These are phyloP conservation scores for Metacarcinus magister DNA, from an alignment of 2,888 invertebrate genomes.

Conservation along the genomic window DNA sequence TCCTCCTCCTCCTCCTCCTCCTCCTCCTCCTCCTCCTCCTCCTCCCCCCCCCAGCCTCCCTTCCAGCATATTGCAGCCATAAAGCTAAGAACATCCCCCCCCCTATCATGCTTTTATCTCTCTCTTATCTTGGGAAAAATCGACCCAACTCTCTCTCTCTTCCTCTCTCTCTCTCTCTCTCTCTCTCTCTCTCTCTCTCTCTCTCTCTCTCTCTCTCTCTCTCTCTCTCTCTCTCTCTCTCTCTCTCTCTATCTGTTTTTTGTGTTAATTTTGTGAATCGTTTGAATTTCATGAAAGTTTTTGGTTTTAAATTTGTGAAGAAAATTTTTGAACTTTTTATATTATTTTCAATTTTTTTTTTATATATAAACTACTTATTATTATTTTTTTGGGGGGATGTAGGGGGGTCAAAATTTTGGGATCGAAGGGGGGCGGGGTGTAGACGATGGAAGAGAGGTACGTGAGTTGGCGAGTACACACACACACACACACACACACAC, in stretches of 20 bases:
- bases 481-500: too few relatives aligned
- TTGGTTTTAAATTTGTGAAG: neutral
- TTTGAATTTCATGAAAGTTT: neutral
- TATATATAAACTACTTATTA: too few relatives aligned
- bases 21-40: neutral
- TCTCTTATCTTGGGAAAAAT: neutral
- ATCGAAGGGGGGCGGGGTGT: neutral
- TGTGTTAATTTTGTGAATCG: neutral
- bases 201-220: slow-evolving; percentile 64
- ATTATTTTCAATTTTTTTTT: neutral
- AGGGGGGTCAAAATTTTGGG: too few relatives aligned
- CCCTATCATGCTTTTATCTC: neutral
- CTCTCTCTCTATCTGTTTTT: neutral
- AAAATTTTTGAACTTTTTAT: neutral
- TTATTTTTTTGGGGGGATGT: too few relatives aligned
- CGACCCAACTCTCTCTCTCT: neutral
- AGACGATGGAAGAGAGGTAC: neutral
- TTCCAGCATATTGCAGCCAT: neutral
- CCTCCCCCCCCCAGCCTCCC: neutral
- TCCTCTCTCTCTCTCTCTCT: neutral
- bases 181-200: slow-evolving; percentile 39
- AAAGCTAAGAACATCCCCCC: neutral
- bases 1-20: slow-evolving; percentile 31
- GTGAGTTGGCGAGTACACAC: neutral
- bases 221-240: slow-evolving; percentile 13